A percentile compares a stretch with the other conserved stretches of the same genome.
Evolutionary conservation across 2,113 vertebrate species (phyloP).

Genomic region (Elachura formosa): DNA sequence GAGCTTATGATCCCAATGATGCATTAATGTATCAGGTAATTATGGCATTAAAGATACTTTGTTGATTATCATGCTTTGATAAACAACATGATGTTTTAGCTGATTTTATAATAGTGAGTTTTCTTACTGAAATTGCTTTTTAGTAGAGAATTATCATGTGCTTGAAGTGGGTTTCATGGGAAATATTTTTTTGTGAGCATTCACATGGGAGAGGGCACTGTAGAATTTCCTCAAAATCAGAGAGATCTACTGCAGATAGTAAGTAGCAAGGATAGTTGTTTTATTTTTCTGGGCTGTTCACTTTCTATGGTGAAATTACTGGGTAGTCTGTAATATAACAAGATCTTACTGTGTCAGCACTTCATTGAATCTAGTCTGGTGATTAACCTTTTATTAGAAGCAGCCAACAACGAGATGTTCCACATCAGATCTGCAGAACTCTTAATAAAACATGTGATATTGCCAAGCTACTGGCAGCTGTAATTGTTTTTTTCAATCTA

Average conservation of each 20-base stretch:
- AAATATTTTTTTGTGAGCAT: accelerated
- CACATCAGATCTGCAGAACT: neutral
- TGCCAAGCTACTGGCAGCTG: neutral
- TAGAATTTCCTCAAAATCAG: neutral
- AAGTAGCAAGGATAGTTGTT: neutral
- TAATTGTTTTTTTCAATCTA: neutral
- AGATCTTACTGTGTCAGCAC: neutral
- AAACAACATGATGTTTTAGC: neutral
- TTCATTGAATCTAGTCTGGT: neutral
- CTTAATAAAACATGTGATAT: neutral
- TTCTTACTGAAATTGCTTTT: neutral
- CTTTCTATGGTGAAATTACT: neutral
- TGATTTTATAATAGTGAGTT: neutral
- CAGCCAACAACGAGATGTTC: neutral
- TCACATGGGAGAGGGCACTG: neutral
- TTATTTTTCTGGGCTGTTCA: neutral
- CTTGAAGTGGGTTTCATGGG: neutral
- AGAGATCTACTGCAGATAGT: neutral
- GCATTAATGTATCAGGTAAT: neutral
- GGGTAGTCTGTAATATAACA: neutral
- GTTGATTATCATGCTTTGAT: neutral
- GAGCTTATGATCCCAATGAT: neutral
- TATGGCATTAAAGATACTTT: neutral
- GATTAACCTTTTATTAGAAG: neutral
- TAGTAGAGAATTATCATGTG: neutral